Conservation (phyloP, 2,113 vertebrate species). For the Reinhardtius hippoglossoides region DNA sequence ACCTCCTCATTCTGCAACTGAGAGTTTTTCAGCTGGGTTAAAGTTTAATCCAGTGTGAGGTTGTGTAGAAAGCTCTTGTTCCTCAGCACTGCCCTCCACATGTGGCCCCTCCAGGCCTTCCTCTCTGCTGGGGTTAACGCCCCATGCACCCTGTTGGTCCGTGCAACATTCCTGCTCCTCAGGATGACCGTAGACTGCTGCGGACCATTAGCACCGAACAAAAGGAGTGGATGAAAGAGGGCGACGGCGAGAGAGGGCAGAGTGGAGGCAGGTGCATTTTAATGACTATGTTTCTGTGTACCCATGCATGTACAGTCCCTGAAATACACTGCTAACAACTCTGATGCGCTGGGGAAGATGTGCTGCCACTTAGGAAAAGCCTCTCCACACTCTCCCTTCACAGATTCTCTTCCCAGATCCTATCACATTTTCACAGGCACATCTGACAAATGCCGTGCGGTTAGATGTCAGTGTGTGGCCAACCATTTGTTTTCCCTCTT, state of each 20-base stretch:
- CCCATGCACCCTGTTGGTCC: background rate
- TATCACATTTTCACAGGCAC: conserved; percentile 20
- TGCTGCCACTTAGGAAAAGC: background rate
- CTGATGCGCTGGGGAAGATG: background rate
- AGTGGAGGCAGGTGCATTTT: conserved; percentile 65
- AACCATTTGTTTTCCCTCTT: conserved; percentile 39
- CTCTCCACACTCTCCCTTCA: background rate
- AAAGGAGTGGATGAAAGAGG: conserved; percentile 46
- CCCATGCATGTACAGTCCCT: background rate
- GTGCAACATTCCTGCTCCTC: conserved; percentile 44
- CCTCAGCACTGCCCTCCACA: background rate
- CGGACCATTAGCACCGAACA: conserved; percentile 57
- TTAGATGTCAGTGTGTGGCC: conserved; percentile 48
- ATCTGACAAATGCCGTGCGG: conserved; percentile 36
- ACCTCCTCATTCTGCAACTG: conserved; percentile 29
- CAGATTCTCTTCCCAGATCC: conserved; percentile 11
- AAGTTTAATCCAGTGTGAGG: conserved; percentile 53
- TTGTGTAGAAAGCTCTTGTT: conserved; percentile 7
- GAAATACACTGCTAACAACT: conserved; percentile 24
- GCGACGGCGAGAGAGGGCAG: background rate
- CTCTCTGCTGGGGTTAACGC: conserved; percentile 17
- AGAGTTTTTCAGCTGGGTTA: conserved; percentile 37
- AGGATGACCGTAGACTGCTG: conserved; percentile 33
- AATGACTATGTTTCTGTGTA: conserved; percentile 45
- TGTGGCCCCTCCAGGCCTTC: background rate